A percentile compares a stretch with the other conserved stretches of the same genome.
phyloP scores from a whole-genome alignment of 2,797 vertebrate genomes.

The Enteromius fasciolatus region DNA sequence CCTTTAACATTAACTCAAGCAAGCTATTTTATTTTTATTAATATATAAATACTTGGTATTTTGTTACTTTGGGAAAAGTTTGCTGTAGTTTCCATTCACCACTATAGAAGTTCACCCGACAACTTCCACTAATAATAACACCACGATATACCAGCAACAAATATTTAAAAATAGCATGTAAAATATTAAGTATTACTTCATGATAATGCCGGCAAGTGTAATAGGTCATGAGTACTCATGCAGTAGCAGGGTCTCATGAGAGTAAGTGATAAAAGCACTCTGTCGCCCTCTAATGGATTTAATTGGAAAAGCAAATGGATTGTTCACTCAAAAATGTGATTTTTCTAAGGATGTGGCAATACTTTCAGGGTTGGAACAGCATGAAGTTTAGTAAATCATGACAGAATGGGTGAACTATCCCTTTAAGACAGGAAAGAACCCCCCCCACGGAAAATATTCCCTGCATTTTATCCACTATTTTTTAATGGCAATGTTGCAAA shows the following conservation, averaged over 20 bases:
- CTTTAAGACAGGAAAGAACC: not conserved
- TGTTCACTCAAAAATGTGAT: not conserved
- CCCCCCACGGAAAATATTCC: not conserved
- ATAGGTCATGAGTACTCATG: not conserved
- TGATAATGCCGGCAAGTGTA: not conserved
- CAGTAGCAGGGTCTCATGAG: not conserved
- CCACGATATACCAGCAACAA: not conserved
- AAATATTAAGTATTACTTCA: not conserved
- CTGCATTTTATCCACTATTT: not conserved
- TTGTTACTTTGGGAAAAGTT: no score
- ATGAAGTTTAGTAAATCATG: not conserved
- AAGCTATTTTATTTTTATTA: no score
- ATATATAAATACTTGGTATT: no score
- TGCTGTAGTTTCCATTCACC: no score
- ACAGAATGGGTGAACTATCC: not conserved
- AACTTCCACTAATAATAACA: not conserved
- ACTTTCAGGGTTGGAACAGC: not conserved
- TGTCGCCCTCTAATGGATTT: conserved; percentile 66
- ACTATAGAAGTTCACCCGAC: no score
- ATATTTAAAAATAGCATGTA: not conserved
- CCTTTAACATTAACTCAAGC: no score
- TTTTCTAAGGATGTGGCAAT: not conserved
- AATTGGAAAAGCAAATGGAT: not conserved
- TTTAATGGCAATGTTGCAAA: not conserved
- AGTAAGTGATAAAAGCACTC: conserved; percentile 5